phyloP scores from a whole-genome alignment of 2,113 vertebrate species.

The Grammomys dolichurus region DNA sequence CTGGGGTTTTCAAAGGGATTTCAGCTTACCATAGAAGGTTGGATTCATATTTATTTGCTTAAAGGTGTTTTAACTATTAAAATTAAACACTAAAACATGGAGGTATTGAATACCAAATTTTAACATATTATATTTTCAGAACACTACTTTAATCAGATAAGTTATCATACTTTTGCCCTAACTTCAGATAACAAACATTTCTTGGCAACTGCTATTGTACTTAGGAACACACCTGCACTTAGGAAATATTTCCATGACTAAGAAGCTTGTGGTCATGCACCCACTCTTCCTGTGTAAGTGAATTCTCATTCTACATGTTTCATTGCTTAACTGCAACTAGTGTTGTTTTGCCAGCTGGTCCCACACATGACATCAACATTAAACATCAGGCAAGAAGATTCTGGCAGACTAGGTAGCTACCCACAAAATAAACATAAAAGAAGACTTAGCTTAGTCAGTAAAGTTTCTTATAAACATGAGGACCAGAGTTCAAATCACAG shows the following conservation, averaged over 20 bases:
- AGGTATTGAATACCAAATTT: constrained; percentile 9
- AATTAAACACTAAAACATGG: neutral
- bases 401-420: neutral
- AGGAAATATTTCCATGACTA: neutral
- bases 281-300: neutral
- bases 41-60: neutral
- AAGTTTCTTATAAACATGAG: neutral
- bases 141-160: neutral
- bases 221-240: neutral
- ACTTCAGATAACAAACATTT: neutral
- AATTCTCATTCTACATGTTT: neutral
- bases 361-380: constrained; percentile 7
- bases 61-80: constrained; percentile 6
- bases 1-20: neutral
- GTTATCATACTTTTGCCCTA: neutral
- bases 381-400: neutral
- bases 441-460: neutral
- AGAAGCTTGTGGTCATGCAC: neutral
- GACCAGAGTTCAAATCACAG: neutral
- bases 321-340: neutral
- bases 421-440: neutral
- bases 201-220: neutral
- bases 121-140: neutral
- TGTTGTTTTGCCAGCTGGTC: neutral
- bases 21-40: neutral